phyloP scores from a whole-genome alignment of 2,888 invertebrate genomes.

The Rhingia rostrata region DNA sequence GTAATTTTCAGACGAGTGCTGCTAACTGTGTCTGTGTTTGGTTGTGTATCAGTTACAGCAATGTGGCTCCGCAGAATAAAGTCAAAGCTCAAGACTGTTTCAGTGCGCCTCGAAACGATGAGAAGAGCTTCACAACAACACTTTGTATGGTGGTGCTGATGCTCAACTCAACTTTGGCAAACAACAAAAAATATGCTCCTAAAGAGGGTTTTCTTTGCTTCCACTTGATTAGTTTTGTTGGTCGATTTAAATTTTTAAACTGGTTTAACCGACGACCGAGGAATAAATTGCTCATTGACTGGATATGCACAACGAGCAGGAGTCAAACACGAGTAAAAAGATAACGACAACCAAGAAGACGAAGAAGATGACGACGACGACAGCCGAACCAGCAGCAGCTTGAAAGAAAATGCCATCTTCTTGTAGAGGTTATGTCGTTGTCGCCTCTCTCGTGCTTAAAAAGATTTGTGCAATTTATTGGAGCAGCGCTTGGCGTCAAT shows the following conservation, averaged over 20 bases:
- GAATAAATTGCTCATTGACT: slow-evolving; percentile 68
- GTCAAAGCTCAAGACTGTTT: slow-evolving; percentile 59
- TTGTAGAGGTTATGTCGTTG: slow-evolving; percentile 2
- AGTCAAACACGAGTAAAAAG: slow-evolving; percentile 18
- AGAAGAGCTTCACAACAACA: slow-evolving; percentile 26
- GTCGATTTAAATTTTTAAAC: slow-evolving; percentile 69
- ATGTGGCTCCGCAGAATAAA: slow-evolving; percentile 19
- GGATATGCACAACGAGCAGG: slow-evolving; percentile 28
- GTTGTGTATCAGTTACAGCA: slow-evolving; percentile 48
- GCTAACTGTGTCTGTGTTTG: neutral
- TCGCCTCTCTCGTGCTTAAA: slow-evolving; percentile 25
- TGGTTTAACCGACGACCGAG: slow-evolving; percentile 58
- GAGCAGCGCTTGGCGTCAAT: slow-evolving; percentile 66
- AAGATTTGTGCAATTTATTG: slow-evolving; percentile 62
- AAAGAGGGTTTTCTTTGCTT: slow-evolving; percentile 32
- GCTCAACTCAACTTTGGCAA: slow-evolving; percentile 28
- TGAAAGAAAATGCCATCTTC: slow-evolving; percentile 49
- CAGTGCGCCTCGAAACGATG: slow-evolving; percentile 22
- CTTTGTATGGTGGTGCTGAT: slow-evolving; percentile 4
- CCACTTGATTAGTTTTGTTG: slow-evolving; percentile 68
- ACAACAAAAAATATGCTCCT: neutral
- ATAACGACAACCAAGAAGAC: slow-evolving; percentile 20
- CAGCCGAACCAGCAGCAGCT: too few species aligned
- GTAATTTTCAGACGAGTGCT: slow-evolving; percentile 38
- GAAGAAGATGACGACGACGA: slow-evolving; percentile 13